Base-by-base conservation (phyloP, 2,113 vertebrate species). In the Peromyscus polionotus region DNA sequence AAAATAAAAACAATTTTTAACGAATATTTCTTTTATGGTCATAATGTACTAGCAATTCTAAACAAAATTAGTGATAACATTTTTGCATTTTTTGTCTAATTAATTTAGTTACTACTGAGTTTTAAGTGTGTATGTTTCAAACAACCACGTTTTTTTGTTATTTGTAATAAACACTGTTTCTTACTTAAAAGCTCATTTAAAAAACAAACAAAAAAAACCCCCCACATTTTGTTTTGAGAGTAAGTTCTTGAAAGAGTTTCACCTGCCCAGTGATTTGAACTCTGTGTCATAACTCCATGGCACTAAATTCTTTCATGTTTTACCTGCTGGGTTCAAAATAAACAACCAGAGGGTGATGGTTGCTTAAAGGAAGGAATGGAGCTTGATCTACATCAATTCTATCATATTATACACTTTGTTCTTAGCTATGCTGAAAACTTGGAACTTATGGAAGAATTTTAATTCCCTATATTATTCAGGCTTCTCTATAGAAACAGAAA, bases 1-100 rank as follows among this genome's bases (percentile, higher is more conserved):
- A 45, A n/a, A 42, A 72, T 73, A 77, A 77, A 85, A 96, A 79
- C 20, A 88, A 68, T 3, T 92, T 92, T 89, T 36, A 92, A 72
- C 75, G 36, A 76, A 36, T 63, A 48, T 86, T 45, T 3, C 93
- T 77, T 89, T 83, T 93, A 79, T 48, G 88, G 63, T 85, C 42
- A 76, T 9, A n/a, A 42, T 10, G 6, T 68, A 8, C 7, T n/a
- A 9, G 33, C 19, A 54, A 39, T 95, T 63, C 20, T 61, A 73
- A 85, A 94, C 4, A 75, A 85, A 59, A 17, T 77, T 80, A 76
- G 4, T 63, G 79, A 67, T 80, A 80, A 51, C 59, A 42, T 80
- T n/a, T 94, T 54, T 10, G 93, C 2, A 22, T 59, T 83, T 39
- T 54, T 51, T 51, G 8, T 73, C 88, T 73, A 85, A 5, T 54